Evolutionary conservation across 2,113 vertebrate species (phyloP), one percentile per base, ranked within the genome.

Genomic region (Dascyllus trimaculatus): DNA sequence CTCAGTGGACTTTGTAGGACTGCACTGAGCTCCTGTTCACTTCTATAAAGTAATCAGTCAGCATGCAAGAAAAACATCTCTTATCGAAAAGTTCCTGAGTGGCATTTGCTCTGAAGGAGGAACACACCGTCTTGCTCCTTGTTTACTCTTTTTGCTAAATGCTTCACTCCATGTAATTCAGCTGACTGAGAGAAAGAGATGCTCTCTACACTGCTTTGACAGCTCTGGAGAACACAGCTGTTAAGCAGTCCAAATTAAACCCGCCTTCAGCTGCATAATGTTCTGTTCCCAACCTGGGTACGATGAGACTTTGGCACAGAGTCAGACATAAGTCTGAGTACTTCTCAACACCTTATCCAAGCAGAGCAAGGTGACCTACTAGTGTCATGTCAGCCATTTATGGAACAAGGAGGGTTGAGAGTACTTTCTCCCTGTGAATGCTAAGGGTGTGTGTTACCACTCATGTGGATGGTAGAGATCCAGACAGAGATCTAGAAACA

Each of bases 211-310:
- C 78, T 35, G 65, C 64, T 80, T 59, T 76, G 65, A 81, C 85
- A 87, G 78, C 85, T 72, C 11, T 25, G 58, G 40, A 85, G 86
- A 86, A 82, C 38, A n/a, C 71, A 14, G 35, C 82, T 87, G 76
- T 82, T 72, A 69, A 76, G 65, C 51, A 65, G 68, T 65, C 79
- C 65, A 87, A 90, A 91, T 91, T 82, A 82, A 88, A 81, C 51
- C 57, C 9, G 54, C 74, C 78, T 73, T 88, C 66, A 73, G 88
- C 69, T 76, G 59, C 48, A 38, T 85, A 85, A 90, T 71, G 82
- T 88, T 80, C 84, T 90, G 91, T 92, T 89, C 92, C 85, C 49
- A 56, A 15, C 56, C 67, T 21, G 75, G 69, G 78, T 67, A 90
- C 69, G 40, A 65, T 7, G 71, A 85, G 82, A 57, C 53, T 71